phyloP scores from a whole-genome alignment of 2,888 invertebrate species.

The Nudaria mundana region DNA sequence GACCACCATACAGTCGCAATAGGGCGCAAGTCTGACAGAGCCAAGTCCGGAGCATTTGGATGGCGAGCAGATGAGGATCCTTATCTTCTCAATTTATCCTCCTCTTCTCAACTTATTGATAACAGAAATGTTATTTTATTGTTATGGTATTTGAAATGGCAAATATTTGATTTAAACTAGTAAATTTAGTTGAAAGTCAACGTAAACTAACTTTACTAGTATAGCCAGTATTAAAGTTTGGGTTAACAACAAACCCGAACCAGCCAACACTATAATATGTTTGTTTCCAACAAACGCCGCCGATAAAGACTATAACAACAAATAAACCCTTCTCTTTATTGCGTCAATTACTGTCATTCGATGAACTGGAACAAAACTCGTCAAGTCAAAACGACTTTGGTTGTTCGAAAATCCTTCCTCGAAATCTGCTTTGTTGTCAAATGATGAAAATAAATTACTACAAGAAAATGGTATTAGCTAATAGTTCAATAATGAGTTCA shows the following conservation, averaged over 20 bases:
- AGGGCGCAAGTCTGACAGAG: too few species aligned
- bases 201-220: background rate
- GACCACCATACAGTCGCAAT: too few species aligned
- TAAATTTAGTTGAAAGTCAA: too few species aligned
- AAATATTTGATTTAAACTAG: too few species aligned
- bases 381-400: conserved; percentile 6
- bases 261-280: background rate
- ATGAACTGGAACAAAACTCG: conserved; percentile 2
- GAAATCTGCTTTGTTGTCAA: conserved; percentile 3
- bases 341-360: background rate
- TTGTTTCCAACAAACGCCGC: background rate
- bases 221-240: too few species aligned
- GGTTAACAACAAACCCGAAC: too few species aligned
- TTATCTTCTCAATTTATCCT: too few species aligned
- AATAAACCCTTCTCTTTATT: conserved; percentile 7
- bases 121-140: too few species aligned
- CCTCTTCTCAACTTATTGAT: too few species aligned
- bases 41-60: too few species aligned
- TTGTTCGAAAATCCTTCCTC: conserved; percentile 3
- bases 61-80: too few species aligned
- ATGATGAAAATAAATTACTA: conserved; percentile 2
- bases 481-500: background rate
- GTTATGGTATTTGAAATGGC: too few species aligned
- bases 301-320: background rate
- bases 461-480: conserved; percentile 5